phyloP scores from a whole-genome alignment of 2,797 vertebrate genomes.

The Epinephelus coioides region DNA sequence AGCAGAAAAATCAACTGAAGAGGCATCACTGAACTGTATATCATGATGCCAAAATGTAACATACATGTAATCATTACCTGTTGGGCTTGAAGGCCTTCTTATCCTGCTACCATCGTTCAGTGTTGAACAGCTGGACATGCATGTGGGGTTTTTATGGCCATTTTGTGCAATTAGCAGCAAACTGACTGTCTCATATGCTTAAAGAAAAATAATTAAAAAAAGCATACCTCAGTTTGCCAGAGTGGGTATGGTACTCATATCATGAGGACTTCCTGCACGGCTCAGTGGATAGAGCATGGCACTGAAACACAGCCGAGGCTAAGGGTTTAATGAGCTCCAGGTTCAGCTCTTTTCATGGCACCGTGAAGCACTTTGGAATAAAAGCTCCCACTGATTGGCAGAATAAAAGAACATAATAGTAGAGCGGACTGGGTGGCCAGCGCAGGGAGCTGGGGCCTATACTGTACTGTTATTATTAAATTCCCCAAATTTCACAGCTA shows the following conservation, averaged over 20 bases:
- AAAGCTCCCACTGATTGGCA: constrained; percentile 26
- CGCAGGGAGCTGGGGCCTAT: not conserved
- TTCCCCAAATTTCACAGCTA: constrained; percentile 14
- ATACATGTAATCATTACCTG: not conserved
- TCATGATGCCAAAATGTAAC: not conserved
- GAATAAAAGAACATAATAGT: constrained; percentile 9
- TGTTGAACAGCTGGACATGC: not conserved
- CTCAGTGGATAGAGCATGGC: constrained; percentile 3
- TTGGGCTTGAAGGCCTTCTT: not conserved
- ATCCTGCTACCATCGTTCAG: not conserved
- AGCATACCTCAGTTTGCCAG: not conserved
- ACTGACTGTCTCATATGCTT: not conserved
- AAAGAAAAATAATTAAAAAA: not conserved
- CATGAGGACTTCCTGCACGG: not conserved
- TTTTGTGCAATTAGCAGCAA: constrained; percentile 1
- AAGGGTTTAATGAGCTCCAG: constrained; percentile 33
- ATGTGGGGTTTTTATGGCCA: not conserved
- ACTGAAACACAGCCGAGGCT: constrained; percentile 29
- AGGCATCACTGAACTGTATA: not conserved
- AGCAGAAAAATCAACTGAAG: too few relatives aligned
- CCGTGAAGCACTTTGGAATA: constrained; percentile 21
- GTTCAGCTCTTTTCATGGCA: constrained; percentile 8
- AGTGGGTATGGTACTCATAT: not conserved
- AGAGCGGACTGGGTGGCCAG: not conserved
- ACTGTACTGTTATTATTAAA: constrained; percentile 16